Percentiles rank a stretch among this genome's conserved stretches.
phyloP scores from a whole-genome alignment of 2,113 vertebrate genomes.

The Caranx melampygus region DNA sequence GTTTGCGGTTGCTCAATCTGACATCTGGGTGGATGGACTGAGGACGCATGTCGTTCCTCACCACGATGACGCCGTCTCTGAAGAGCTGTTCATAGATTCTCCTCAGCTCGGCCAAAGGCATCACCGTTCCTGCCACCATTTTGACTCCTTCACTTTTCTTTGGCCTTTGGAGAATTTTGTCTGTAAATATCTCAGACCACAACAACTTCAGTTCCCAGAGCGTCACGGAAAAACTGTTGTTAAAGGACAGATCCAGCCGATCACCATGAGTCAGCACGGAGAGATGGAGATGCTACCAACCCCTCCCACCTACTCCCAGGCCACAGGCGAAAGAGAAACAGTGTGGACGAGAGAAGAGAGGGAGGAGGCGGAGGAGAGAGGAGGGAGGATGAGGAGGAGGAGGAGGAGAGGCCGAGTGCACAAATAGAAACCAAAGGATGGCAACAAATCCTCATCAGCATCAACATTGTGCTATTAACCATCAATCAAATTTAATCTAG shows the following conservation, averaged over 20 bases:
- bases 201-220: background rate
- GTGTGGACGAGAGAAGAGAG: slow-evolving; percentile 28
- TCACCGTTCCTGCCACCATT: slow-evolving; percentile 91
- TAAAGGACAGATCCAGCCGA: slow-evolving; percentile 8
- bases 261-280: slow-evolving; percentile 51
- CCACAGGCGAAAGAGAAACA: slow-evolving; percentile 48
- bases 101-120: slow-evolving; percentile 84
- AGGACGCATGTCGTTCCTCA: slow-evolving; percentile 84
- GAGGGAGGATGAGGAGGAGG: slow-evolving; percentile 48
- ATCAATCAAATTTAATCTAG: too few relatives aligned
- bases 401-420: slow-evolving; percentile 29
- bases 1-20: slow-evolving; percentile 84
- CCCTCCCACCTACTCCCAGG: slow-evolving; percentile 58
- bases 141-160: slow-evolving; percentile 26
- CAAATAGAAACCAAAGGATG: slow-evolving; percentile 46
- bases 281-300: slow-evolving; percentile 44
- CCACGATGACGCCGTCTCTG: slow-evolving; percentile 88
- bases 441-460: too few relatives aligned
- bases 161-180: background rate
- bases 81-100: slow-evolving; percentile 88
- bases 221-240: background rate
- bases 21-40: slow-evolving; percentile 84
- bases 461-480: too few relatives aligned
- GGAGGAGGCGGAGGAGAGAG: slow-evolving; percentile 23
- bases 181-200: background rate